These are phyloP conservation scores for Gastracanthus pulcherrimus DNA, from an alignment of 2,888 invertebrate species.

Conservation along the genomic window DNA sequence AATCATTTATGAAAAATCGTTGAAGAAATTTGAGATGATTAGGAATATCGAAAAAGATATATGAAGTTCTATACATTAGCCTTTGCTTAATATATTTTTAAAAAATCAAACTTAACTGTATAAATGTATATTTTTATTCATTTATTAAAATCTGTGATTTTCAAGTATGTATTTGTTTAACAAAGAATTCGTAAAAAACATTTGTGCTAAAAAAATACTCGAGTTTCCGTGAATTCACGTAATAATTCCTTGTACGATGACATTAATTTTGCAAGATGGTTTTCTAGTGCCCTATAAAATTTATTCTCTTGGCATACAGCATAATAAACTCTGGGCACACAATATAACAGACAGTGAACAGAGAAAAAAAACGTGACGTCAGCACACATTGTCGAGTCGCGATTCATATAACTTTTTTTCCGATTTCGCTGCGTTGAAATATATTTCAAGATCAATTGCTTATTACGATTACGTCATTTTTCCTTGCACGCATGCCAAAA, in stretches of 20 bases:
- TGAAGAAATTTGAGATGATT: too few species aligned
- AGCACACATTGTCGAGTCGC: neutral
- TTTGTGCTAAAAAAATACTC: neutral
- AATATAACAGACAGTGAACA: neutral
- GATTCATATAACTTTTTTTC: constrained; percentile 22
- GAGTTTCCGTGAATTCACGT: neutral
- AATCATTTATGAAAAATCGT: too few species aligned
- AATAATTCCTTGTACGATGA: neutral
- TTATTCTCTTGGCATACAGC: neutral
- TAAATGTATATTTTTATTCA: too few species aligned
- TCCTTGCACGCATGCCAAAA: neutral
- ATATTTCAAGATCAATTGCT: constrained; percentile 32
- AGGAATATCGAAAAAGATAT: too few species aligned
- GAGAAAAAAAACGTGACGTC: neutral
- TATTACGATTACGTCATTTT: neutral
- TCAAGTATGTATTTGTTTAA: too few species aligned
- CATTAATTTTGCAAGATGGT: neutral
- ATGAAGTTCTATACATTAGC: too few species aligned
- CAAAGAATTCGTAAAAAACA: too few species aligned
- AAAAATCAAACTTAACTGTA: too few species aligned
- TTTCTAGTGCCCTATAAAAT: neutral
- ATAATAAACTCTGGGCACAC: constrained; percentile 1
- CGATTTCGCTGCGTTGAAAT: neutral
- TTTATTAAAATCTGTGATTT: too few species aligned
- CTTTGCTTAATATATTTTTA: too few species aligned